phyloP scores from a whole-genome alignment of 2,888 invertebrate genomes.

The Zaprionus lineosus region DNA sequence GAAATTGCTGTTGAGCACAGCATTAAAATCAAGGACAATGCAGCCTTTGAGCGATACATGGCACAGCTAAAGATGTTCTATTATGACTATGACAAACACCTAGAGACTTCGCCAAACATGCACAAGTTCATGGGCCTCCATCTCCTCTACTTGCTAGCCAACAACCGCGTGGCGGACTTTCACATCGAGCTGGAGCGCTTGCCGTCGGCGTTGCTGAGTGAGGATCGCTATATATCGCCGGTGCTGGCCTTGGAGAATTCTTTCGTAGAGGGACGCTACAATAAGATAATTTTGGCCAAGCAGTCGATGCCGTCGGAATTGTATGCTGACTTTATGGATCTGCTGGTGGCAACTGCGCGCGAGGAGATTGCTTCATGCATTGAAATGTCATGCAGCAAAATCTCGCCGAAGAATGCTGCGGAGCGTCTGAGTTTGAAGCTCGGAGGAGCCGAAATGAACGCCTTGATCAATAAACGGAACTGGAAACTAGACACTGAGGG shows the following conservation, averaged over 20 bases:
- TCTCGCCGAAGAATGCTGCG: slow-evolving; percentile 55
- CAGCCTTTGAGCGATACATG: slow-evolving; percentile 67
- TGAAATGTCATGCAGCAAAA: slow-evolving; percentile 58
- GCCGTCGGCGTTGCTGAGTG: slow-evolving; percentile 52
- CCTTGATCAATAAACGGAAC: slow-evolving; percentile 36
- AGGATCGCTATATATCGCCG: slow-evolving; percentile 54
- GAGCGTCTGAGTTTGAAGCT: slow-evolving; percentile 53
- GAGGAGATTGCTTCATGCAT: slow-evolving; percentile 69
- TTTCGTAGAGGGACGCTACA: slow-evolving; percentile 67
- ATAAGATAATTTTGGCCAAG: slow-evolving; percentile 64
- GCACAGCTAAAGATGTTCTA: slow-evolving; percentile 63
- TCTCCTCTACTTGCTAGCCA: slow-evolving; percentile 64
- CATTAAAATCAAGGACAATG: slow-evolving; percentile 56
- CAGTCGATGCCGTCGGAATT: slow-evolving; percentile 61
- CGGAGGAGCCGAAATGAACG: slow-evolving; percentile 36
- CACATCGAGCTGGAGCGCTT: slow-evolving; percentile 67
- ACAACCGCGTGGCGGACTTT: slow-evolving; percentile 66
- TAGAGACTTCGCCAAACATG: slow-evolving; percentile 52
- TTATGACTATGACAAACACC: slow-evolving; percentile 56
- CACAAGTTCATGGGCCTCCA: slow-evolving; percentile 65
- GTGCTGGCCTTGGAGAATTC: slow-evolving; percentile 63
- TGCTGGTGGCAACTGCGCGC: slow-evolving; percentile 53
- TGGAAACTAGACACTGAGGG: slow-evolving; percentile 57
- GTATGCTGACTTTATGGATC: slow-evolving; percentile 63
- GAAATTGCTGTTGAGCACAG: slow-evolving; percentile 69